Conservation (phyloP, 2,888 invertebrate genomes). For the Drosophila paracracens region DNA sequence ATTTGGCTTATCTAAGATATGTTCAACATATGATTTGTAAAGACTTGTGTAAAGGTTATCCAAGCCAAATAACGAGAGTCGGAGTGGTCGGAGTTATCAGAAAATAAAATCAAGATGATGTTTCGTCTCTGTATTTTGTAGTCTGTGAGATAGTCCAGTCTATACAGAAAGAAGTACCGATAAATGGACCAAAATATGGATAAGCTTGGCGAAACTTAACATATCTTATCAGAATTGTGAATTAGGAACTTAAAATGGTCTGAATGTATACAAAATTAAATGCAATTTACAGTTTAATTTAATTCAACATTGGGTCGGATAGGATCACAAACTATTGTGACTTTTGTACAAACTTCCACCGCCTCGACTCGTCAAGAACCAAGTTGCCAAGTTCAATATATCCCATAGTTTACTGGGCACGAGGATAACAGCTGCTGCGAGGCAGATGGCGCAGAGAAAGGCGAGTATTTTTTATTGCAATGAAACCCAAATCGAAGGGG, state of each 20-base stretch:
- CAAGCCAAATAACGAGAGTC: neutral
- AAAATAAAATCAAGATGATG: neutral
- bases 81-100: neutral
- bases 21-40: neutral
- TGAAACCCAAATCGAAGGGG: constrained; percentile 65
- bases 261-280: neutral
- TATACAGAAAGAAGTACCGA: neutral
- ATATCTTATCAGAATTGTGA: neutral
- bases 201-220: neutral
- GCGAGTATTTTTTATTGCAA: constrained; percentile 54
- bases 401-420: constrained; percentile 13
- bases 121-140: neutral
- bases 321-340: constrained; percentile 33
- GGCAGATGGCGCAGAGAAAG: constrained; percentile 29
- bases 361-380: constrained; percentile 3
- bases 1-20: neutral
- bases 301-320: constrained; percentile 5
- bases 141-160: neutral
- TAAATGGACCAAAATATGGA: neutral
- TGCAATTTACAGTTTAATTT: constrained; percentile 1
- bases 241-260: neutral
- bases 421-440: constrained; percentile 30
- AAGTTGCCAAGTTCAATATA: constrained; percentile 36
- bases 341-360: neutral
- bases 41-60: neutral